phyloP scores from a whole-genome alignment of 2,113 vertebrate species.

The Arizona elegans region DNA sequence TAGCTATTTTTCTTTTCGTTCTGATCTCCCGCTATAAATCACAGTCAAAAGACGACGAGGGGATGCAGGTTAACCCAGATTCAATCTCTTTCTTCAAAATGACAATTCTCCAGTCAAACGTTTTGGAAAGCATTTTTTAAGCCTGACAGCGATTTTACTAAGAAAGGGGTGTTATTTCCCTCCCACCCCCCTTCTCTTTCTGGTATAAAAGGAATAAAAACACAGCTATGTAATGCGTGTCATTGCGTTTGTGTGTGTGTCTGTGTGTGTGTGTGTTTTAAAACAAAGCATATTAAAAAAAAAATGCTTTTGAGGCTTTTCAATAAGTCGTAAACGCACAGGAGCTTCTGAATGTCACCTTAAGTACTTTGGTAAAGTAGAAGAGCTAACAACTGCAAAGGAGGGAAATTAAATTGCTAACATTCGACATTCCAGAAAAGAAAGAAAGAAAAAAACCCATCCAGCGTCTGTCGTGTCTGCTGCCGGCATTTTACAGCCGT shows the following conservation, averaged over 20 bases:
- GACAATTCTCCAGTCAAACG: neutral
- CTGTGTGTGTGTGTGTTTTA: neutral
- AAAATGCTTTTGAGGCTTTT: neutral
- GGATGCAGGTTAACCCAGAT: slow-evolving; percentile 12
- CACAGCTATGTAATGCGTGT: neutral
- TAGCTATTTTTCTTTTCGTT: neutral
- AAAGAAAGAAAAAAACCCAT: neutral
- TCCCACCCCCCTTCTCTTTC: neutral
- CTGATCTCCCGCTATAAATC: slow-evolving; percentile 22
- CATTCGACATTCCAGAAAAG: neutral
- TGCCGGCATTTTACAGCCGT: neutral
- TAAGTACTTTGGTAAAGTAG: neutral
- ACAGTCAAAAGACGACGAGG: slow-evolving; percentile 26
- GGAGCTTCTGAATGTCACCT: neutral
- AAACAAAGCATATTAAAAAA: neutral
- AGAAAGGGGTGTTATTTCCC: neutral
- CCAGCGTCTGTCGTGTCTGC: neutral
- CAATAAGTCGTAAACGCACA: neutral
- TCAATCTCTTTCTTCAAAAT: neutral
- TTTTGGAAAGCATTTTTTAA: neutral
- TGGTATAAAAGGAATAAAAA: slow-evolving; percentile 21
- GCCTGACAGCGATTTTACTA: neutral
- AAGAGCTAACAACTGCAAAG: neutral
- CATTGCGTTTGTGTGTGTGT: neutral
- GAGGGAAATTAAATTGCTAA: slow-evolving; percentile 19